These are phyloP conservation scores for Echinops telfairi DNA, from an alignment of 2,113 vertebrate species.

Conservation along the genomic window DNA sequence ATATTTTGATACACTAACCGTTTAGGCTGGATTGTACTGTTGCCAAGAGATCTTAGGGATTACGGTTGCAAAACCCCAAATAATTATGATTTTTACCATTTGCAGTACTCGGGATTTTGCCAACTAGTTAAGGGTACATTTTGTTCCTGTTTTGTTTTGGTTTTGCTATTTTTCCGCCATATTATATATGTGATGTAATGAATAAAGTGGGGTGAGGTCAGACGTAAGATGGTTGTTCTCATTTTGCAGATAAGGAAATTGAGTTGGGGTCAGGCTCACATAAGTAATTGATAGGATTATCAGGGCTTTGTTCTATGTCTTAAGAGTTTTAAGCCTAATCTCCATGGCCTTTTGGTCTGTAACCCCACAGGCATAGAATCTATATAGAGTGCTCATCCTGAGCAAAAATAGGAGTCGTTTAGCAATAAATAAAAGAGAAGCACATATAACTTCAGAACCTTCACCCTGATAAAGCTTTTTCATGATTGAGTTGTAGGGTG, in stretches of 20 bases:
- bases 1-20: neutral
- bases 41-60: neutral
- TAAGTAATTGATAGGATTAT: neutral
- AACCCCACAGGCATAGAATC: neutral
- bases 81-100: neutral
- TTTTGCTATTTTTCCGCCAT: too few species aligned
- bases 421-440: neutral
- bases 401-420: neutral
- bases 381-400: neutral
- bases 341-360: neutral
- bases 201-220: neutral
- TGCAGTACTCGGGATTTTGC: neutral
- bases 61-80: neutral
- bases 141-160: too few species aligned
- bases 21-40: neutral
- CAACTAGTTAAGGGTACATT: neutral
- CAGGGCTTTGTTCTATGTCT: neutral
- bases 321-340: neutral
- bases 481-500: neutral
- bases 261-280: neutral
- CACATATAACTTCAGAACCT: neutral
- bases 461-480: neutral
- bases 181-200: too few species aligned
- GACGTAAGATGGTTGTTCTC: neutral
- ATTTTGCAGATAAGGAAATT: constrained; percentile 25